These are phyloP conservation scores for Poeciliopsis occidentalis DNA, from an alignment of 2,113 vertebrate species.

Conservation along the genomic window DNA sequence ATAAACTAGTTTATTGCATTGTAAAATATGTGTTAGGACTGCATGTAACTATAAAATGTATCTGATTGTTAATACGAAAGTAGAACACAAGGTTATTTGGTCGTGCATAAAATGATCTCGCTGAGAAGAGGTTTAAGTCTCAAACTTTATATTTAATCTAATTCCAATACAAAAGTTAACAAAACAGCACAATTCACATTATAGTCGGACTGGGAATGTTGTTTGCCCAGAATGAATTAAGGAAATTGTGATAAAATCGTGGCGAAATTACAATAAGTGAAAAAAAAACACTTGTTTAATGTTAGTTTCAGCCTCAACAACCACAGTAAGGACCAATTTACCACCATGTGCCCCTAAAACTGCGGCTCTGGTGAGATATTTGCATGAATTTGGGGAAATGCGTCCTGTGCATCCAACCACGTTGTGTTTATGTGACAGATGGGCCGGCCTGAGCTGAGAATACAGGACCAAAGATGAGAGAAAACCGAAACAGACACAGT, in stretches of 20 bases:
- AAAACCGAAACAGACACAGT: constrained; percentile 42
- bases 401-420: constrained; percentile 12
- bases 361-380: constrained; percentile 23
- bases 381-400: constrained; percentile 21
- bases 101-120: not conserved
- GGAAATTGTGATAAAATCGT: too few species aligned
- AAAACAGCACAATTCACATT: too few species aligned
- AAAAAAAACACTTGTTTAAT: not conserved
- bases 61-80: not conserved
- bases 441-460: not conserved
- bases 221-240: too few species aligned
- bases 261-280: too few species aligned
- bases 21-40: not conserved
- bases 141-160: too few species aligned
- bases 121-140: too few species aligned
- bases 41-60: not conserved
- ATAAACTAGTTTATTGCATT: not conserved
- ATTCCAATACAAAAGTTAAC: too few species aligned
- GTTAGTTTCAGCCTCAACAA: not conserved
- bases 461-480: not conserved
- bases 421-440: constrained; percentile 7
- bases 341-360: not conserved
- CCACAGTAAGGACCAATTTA: not conserved
- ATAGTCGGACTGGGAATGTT: too few species aligned
- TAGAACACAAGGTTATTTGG: not conserved